These are phyloP conservation scores for Corythucha ciliata DNA, from an alignment of 2,888 invertebrate species.

Conservation along the genomic window DNA sequence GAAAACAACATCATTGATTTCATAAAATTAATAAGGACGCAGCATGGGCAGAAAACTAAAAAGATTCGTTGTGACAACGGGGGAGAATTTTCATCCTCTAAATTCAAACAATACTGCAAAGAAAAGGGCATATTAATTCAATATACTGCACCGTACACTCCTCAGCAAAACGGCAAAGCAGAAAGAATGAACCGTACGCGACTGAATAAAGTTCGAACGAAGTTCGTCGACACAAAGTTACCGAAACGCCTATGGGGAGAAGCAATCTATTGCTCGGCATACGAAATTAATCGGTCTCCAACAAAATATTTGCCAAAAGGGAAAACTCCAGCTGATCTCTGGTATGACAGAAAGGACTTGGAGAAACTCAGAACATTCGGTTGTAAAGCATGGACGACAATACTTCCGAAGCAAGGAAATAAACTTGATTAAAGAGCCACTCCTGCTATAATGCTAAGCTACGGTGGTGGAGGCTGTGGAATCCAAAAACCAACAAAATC, in stretches of 20 bases:
- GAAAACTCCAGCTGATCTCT: conserved; percentile 23
- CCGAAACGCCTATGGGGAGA: conserved; percentile 34
- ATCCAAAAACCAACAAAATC: too few relatives aligned
- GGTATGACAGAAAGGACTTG: conserved; percentile 22
- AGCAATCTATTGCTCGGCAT: conserved; percentile 32
- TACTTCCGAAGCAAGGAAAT: conserved; percentile 17
- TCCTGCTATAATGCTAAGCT: too few relatives aligned
- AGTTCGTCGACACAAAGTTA: conserved; percentile 31
- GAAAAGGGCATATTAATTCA: conserved; percentile 24
- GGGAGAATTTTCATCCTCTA: conserved; percentile 27
- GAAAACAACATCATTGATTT: conserved; percentile 34
- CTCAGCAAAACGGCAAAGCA: conserved; percentile 21
- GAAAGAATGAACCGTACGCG: conserved; percentile 27
- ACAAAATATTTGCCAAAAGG: conserved; percentile 24
- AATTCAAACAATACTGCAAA: conserved; percentile 21
- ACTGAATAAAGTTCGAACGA: conserved; percentile 20
- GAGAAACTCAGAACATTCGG: conserved; percentile 28
- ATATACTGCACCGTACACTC: conserved; percentile 20
- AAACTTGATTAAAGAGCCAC: conserved; percentile 22
- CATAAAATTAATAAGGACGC: conserved; percentile 33
- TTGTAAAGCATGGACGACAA: conserved; percentile 19
- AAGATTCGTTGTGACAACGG: conserved; percentile 35
- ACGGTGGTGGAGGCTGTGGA: too few relatives aligned
- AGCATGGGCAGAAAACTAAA: conserved; percentile 34
- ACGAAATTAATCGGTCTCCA: conserved; percentile 19